Base-by-base conservation (phyloP, 1,140 invertebrate species). In the Rhyacophila brunnea region DNA sequence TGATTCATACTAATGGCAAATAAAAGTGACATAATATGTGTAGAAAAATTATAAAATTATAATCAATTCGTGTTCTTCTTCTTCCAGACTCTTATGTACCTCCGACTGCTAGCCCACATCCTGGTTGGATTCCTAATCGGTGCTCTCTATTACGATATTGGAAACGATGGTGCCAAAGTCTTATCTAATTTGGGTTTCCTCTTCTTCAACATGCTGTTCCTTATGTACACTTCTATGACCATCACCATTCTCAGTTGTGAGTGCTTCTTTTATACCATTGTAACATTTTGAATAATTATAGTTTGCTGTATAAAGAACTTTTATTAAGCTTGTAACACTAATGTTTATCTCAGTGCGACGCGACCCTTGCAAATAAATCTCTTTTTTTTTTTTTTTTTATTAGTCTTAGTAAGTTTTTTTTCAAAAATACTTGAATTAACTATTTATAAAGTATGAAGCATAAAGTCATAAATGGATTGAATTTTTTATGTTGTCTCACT, bases 181-280 rank as follows among this genome's bases (percentile, higher is more conserved):
- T 85, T 96, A 44, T 96, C 94, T 72, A 99, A 99, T 74, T 85
- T 96, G 66, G 95, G 94, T 51, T 97, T 95, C 78, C 81, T 98
- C 0, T 98, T 98, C 81, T 98, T 98, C 85, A 96, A 95, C 71
- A 93, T 98, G 88, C 80, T 98, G 62, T 98, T 98, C 82, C 85
- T 98, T 40, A 97, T 98, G 92, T 98, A 98, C 78, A 96, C 95
- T 1, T 95, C 95, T 0, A 95, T 98, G 88, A 98, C 96, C 71
- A 95, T 96, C 56, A 98, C 95, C 6, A 95, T 98, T 70, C 83
- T 98, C 56, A 97, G 95, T 65, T 98, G 93, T 95, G 79, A 90
- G 87, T 83, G 68, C 62, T 18, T 40, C 6, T 42, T 11, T 47
- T 17, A 5, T n/a, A n/a, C n/a, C n/a, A n/a, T n/a, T n/a, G n/a